Conservation (phyloP, 1,140 invertebrate genomes). For the Chlorops oryzae region DNA sequence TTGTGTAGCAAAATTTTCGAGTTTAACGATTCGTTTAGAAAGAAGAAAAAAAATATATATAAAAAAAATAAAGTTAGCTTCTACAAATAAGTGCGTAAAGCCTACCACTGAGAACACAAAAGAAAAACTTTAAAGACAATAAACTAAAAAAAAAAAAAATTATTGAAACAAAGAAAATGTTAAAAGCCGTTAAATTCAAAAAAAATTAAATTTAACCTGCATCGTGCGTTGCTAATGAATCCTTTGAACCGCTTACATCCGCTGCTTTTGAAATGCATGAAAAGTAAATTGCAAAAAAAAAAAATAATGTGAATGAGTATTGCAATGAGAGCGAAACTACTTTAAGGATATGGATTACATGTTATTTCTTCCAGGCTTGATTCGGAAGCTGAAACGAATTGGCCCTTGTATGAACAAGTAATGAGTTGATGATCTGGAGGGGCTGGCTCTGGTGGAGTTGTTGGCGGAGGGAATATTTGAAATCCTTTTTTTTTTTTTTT, state of each 20-base stretch:
- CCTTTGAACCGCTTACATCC: conserved; percentile 70
- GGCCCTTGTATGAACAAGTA: conserved; percentile 48
- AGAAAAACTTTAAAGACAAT: too few species aligned
- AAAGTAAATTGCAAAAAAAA: conserved; percentile 26
- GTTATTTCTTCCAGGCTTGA: conserved; percentile 61
- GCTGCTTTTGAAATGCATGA: conserved; percentile 53
- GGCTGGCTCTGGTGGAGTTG: conserved; percentile 73
- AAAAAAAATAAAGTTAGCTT: too few species aligned
- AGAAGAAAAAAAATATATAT: too few species aligned
- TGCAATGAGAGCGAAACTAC: neutral
- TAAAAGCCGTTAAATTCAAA: conserved; percentile 10
- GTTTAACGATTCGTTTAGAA: too few species aligned
- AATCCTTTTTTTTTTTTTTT: conserved; percentile 68
- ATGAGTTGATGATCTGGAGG: conserved; percentile 66
- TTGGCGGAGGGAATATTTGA: conserved; percentile 73
- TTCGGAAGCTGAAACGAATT: conserved; percentile 56
- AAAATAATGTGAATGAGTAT: conserved; percentile 17
- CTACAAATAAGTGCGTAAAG: too few species aligned
- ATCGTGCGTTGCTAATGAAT: conserved; percentile 68
- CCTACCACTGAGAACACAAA: too few species aligned
- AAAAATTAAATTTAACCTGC: conserved; percentile 54
- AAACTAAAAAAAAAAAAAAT: too few species aligned
- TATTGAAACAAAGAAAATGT: conserved; percentile 17
- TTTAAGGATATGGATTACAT: conserved; percentile 51
- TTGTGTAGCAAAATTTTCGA: too few species aligned